Percentiles rank a stretch among this genome's conserved stretches.
Evolutionary conservation across 2,888 invertebrate species (phyloP).

Genomic region (Rhingia campestris): DNA sequence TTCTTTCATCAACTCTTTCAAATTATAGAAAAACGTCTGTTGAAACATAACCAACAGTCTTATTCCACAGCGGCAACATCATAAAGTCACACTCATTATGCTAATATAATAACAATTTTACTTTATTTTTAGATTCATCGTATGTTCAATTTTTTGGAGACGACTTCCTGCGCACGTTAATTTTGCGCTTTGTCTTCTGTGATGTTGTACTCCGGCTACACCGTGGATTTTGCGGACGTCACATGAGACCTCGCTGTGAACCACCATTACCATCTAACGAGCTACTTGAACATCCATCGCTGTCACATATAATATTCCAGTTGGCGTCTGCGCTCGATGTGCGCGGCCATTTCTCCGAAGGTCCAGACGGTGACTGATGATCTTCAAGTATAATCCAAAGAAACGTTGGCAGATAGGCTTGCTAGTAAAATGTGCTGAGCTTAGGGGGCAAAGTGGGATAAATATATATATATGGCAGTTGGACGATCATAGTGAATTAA

Average conservation of each 20-base stretch:
- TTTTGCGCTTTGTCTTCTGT: conserved; percentile 96
- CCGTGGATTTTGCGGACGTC: conserved; percentile 92
- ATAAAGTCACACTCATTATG: no score
- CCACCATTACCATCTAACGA: conserved; percentile 94
- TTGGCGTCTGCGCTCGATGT: conserved; percentile 93
- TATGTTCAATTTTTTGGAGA: conserved; percentile 96
- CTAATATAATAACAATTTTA: not conserved
- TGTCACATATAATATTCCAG: conserved; percentile 91
- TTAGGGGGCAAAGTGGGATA: conserved; percentile 21
- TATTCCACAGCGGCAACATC: no score
- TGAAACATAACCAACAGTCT: no score
- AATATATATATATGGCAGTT: conserved; percentile 40
- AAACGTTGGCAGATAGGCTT: conserved; percentile 74
- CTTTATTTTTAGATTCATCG: conserved; percentile 84
- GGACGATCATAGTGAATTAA: conserved; percentile 71
- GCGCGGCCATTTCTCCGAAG: conserved; percentile 84
- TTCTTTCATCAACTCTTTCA: no score
- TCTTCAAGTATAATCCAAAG: conserved; percentile 76
- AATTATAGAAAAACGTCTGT: no score
- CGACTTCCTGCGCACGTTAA: conserved; percentile 94
- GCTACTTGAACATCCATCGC: conserved; percentile 91
- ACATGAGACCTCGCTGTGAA: conserved; percentile 92
- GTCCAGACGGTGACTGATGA: conserved; percentile 83
- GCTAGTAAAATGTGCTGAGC: conserved; percentile 70
- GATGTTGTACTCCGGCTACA: conserved; percentile 94